Conservation (phyloP, 2,113 vertebrate species). For the Picathartes gymnocephalus region DNA sequence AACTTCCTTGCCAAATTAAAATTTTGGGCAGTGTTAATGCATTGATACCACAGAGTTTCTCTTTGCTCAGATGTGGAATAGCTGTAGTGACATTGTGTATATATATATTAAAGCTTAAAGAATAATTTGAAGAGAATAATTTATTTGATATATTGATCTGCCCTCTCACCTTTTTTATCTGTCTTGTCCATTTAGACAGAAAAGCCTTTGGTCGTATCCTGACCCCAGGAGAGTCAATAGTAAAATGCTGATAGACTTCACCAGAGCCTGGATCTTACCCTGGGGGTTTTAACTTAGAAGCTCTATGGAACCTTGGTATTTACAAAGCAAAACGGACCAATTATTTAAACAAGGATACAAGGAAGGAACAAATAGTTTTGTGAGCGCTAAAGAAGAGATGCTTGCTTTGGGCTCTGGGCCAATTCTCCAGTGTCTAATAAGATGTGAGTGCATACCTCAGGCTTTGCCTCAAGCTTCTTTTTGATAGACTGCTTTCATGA, state of each 20-base stretch:
- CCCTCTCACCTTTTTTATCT: background rate
- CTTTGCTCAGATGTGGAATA: background rate
- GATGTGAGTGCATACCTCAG: background rate
- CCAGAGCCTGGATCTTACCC: background rate
- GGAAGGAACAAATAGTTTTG: background rate
- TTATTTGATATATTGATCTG: background rate
- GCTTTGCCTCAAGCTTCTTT: background rate
- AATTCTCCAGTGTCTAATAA: background rate
- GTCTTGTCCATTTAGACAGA: background rate
- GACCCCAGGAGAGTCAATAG: background rate
- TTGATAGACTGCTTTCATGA: background rate
- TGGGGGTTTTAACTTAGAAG: background rate
- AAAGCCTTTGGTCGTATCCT: background rate
- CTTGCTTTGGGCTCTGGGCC: background rate
- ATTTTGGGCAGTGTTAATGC: background rate
- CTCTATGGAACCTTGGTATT: background rate
- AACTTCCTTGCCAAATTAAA: background rate
- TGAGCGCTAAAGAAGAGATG: background rate
- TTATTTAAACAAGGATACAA: conserved; percentile 3
- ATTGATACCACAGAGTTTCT: background rate
- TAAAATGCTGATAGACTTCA: background rate
- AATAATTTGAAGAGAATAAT: background rate
- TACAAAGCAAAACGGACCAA: background rate
- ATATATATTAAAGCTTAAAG: background rate
- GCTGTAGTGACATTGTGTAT: background rate